Base-by-base conservation (phyloP, 2,113 vertebrate species). In the Notarius quadriscutis region DNA sequence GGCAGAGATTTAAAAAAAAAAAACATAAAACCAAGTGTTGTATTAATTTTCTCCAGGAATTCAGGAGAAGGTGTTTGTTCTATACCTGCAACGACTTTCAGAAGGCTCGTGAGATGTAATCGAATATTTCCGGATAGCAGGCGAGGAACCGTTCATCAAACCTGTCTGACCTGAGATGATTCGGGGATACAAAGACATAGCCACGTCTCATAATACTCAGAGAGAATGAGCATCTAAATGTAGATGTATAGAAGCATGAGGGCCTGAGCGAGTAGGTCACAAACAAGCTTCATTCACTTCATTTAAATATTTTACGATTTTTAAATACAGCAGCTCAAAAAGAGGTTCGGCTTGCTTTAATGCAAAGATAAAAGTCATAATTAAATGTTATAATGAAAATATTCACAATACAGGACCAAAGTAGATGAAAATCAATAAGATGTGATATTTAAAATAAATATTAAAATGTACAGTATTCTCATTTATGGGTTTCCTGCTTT, bases 221-320 rank as follows among this genome's bases (percentile, higher is more conserved):
- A 91, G 92, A 93, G 91, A 91, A 86, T 74, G 87, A 62, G 25
- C 1, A 30, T 88, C 91, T 94, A 95, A 92, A 93, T 41, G 41
- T 41, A 41, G 41, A 41, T 41, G 41, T 93, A 93, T 94, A 94
- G 94, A 92, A 55, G 91, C 87, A 93, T 84, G 84, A 91, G 92
- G n/a, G 27, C 34, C 11, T 92, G 84, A 88, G 87, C 89, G 87
- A 93, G 87, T 30, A 85, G 53, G 80, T 89, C 92, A 93, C 91
- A 93, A 92, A 90, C 83, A 91, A 87, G 91, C 90, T 91, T 87
- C 93, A 81, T 94, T 93, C 93, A 92, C 92, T 94, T 94, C 77
- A 93, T 92, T 82, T 81, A 87, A 84, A 90, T 89, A 91, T 77
- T 89, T 90, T 85, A 57, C 87, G 89, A 88, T 92, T 87, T 87